These are phyloP conservation scores for Lanius collurio DNA, from an alignment of 2,113 vertebrate species.

Conservation along the genomic window DNA sequence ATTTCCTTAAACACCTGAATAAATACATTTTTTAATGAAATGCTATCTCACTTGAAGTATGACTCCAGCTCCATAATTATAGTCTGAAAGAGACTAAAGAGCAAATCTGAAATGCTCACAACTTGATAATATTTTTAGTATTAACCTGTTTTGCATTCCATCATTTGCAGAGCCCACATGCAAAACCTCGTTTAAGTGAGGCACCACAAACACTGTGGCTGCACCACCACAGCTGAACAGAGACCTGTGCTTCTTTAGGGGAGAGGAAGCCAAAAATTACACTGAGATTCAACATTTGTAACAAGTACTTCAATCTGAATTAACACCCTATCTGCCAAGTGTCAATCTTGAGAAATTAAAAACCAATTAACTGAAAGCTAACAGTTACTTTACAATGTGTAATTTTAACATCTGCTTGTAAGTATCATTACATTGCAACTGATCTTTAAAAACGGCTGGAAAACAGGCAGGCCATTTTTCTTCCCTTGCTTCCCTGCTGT, in stretches of 20 bases:
- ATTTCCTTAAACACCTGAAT: conserved; percentile 22
- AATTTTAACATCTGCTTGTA: background rate
- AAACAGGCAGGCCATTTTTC: background rate
- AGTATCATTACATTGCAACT: background rate
- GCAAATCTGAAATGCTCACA: background rate
- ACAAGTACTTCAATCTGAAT: background rate
- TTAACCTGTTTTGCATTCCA: background rate
- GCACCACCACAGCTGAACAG: background rate
- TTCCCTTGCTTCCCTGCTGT: background rate
- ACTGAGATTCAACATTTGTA: background rate
- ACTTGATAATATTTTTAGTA: background rate
- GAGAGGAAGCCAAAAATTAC: background rate
- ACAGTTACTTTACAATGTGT: background rate
- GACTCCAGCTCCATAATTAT: background rate
- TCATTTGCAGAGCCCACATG: background rate
- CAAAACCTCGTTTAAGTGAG: background rate
- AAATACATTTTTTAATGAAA: background rate
- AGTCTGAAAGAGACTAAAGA: background rate
- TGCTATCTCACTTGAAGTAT: background rate
- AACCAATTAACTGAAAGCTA: background rate
- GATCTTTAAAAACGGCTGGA: background rate
- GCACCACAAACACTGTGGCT: background rate
- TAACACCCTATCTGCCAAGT: accelerated
- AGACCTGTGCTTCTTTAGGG: background rate
- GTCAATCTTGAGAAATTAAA: background rate